phyloP scores from a whole-genome alignment of 1,140 invertebrate genomes.

The Teleopsis dalmanni region DNA sequence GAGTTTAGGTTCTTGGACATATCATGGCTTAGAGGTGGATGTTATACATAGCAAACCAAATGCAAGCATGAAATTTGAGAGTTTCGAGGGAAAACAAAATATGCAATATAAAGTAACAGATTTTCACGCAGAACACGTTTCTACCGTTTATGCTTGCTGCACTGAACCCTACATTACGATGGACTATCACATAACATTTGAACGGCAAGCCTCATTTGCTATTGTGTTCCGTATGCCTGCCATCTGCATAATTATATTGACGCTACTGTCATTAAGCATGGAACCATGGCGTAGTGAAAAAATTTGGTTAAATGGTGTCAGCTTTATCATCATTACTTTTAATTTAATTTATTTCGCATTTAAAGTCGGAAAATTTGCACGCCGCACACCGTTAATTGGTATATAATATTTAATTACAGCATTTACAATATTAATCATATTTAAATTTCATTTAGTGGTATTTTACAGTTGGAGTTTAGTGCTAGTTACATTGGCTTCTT shows the following conservation, averaged over 20 bases:
- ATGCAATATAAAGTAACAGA: slow-evolving; percentile 14
- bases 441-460: slow-evolving; percentile 2
- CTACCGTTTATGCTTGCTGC: slow-evolving; percentile 11
- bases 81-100: slow-evolving; percentile 5
- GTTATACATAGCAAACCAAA: slow-evolving; percentile 7
- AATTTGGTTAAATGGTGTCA: slow-evolving; percentile 9
- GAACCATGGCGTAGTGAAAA: neutral
- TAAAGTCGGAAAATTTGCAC: slow-evolving; percentile 3
- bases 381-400: slow-evolving; percentile 11
- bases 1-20: slow-evolving; percentile 14
- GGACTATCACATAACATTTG: slow-evolving; percentile 10
- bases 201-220: slow-evolving; percentile 1
- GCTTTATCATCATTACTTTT: slow-evolving; percentile 1
- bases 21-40: slow-evolving; percentile 12
- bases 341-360: slow-evolving; percentile 12
- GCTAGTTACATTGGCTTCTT: slow-evolving; percentile 4
- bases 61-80: slow-evolving; percentile 4
- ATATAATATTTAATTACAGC: neutral
- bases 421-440: neutral
- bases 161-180: slow-evolving; percentile 9
- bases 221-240: slow-evolving; percentile 1
- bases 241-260: neutral
- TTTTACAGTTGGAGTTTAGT: slow-evolving; percentile 8
- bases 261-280: slow-evolving; percentile 1
- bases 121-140: slow-evolving; percentile 5